Base-by-base conservation (phyloP, 2,888 invertebrate species). In the Exephanes ischioxanthus region DNA sequence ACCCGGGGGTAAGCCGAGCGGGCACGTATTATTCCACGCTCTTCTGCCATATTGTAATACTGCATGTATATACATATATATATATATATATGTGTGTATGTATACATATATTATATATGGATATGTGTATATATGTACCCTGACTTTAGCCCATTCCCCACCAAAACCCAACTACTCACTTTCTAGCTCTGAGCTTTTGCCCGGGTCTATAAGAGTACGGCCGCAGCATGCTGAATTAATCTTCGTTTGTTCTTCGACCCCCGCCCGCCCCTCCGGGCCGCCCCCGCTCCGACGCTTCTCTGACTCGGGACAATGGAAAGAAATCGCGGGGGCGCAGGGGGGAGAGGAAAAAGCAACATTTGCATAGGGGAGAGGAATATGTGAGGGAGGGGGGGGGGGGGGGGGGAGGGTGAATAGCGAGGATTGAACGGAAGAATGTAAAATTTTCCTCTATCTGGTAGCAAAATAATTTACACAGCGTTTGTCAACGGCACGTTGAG, bases 181-280 rank as follows among this genome's bases (percentile, higher is more conserved):
- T 70, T 72, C 72, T 45, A 80, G 37, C 63, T 77, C 37, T 58
- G 73, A 67, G 67, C 73, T 66, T 26, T 72, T 22, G 41, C 30
- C 45, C 22, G 33, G 41, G 66, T 66, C 55, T 84, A 67, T 55
- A 33, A 53, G 67, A 80, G 45, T 26, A 63, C 51, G 53, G 30
- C 67, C 67, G 37, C 48, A 45, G 70, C 33, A 61, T 63, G 71
- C 66, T 77, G 53, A 77, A 82, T 82, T 77, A 82, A 82, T 77
- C 71, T 82, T 82, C 82, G 76, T 77, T 82, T 77, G 76, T 82
- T 82, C 71, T 55, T 41, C 45, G 30, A 55, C 55, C 33, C 71
- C 16, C 71, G 5, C 37, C 14, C 14, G 11, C 30, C 16, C 33
- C 19, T 41, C 16, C 66, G 1, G 51, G 19, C 7, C 22, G 30